These are phyloP conservation scores for Chaetodon auriga DNA, from an alignment of 2,113 vertebrate genomes.

Conservation along the genomic window DNA sequence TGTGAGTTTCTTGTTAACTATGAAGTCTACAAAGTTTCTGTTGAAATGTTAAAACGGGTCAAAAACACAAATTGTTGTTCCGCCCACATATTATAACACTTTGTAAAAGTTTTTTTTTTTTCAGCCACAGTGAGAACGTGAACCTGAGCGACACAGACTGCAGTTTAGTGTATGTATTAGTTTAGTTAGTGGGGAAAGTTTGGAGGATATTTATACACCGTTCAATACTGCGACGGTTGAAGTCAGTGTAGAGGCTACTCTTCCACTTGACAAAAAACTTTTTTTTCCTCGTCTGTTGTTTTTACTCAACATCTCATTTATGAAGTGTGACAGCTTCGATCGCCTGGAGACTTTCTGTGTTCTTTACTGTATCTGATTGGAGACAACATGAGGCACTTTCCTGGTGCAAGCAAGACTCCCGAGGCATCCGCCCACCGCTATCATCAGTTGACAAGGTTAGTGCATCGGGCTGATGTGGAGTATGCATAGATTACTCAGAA, in stretches of 20 bases:
- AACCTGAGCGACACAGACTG: conserved; percentile 11
- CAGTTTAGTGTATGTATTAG: conserved; percentile 10
- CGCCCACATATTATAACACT: conserved; percentile 49
- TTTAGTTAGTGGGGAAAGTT: conserved; percentile 34
- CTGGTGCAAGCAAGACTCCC: conserved; percentile 54
- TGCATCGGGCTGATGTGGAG: conserved; percentile 26
- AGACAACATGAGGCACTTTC: conserved; percentile 61
- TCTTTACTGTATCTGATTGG: conserved; percentile 56
- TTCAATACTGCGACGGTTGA: conserved; percentile 38
- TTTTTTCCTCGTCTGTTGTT: conserved; percentile 8
- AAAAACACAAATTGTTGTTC: conserved; percentile 47
- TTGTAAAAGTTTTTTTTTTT: background rate
- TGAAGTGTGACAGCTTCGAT: conserved; percentile 65
- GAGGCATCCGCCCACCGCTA: conserved; percentile 65
- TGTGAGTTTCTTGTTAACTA: background rate
- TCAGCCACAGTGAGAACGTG: background rate
- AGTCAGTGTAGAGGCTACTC: conserved; percentile 41
- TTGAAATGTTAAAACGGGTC: conserved; percentile 42
- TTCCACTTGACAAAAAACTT: conserved; percentile 28
- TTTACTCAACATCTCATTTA: conserved; percentile 51
- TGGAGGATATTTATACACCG: conserved; percentile 41
- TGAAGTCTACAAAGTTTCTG: conserved; percentile 19
- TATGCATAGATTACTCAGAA: conserved; percentile 30
- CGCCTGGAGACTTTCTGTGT: conserved; percentile 62
- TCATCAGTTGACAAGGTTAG: conserved; percentile 52